Conservation (phyloP, 2,797 vertebrate species). For the Mus spretus region DNA sequence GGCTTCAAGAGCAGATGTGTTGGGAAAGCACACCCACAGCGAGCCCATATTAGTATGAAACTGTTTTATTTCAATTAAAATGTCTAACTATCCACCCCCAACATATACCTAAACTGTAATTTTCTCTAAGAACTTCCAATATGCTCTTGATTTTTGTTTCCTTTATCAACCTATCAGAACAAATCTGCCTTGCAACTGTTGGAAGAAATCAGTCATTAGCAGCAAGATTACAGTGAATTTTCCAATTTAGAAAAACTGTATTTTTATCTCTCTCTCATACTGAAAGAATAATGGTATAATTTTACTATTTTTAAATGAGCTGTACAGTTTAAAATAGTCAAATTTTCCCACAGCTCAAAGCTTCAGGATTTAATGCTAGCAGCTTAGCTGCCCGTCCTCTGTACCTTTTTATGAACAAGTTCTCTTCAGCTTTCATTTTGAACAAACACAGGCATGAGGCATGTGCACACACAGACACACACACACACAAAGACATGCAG, state of each 20-base stretch:
- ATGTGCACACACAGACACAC: not conserved
- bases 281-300: conserved; percentile 85
- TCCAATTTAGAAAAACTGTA: conserved; percentile 88
- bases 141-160: conserved; percentile 87
- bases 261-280: conserved; percentile 82
- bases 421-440: not conserved
- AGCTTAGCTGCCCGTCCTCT: conserved; percentile 63
- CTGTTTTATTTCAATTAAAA: conserved; percentile 90
- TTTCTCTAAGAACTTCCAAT: conserved; percentile 87
- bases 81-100: conserved; percentile 89
- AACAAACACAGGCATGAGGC: no score
- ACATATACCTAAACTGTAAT: conserved; percentile 88
- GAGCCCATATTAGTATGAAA: conserved; percentile 87
- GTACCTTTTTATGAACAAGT: not conserved
- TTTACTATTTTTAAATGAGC: conserved; percentile 85
- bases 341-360: conserved; percentile 71
- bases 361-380: conserved; percentile 55
- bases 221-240: conserved; percentile 89
- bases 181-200: conserved; percentile 87
- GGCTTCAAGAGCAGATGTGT: conserved; percentile 86
- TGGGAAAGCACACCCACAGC: conserved; percentile 88
- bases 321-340: conserved; percentile 82
- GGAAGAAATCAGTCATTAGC: conserved; percentile 89
- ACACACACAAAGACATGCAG: not conserved
- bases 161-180: conserved; percentile 88